These are phyloP conservation scores for Ciconia nigra DNA, from an alignment of 2,797 vertebrate genomes.

Conservation along the genomic window DNA sequence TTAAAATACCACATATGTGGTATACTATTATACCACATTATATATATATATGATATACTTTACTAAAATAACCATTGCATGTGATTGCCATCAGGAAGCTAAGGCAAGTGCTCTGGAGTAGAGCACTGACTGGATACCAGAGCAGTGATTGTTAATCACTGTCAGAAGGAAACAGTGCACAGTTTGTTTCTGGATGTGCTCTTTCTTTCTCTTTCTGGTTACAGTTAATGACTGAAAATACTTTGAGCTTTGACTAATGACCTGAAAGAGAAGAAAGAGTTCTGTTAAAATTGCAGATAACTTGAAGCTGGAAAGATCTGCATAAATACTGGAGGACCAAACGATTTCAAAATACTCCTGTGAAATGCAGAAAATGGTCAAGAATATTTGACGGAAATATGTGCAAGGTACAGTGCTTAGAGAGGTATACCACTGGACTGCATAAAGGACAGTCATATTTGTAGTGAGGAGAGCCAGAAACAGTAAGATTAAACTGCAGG, in stretches of 20 bases:
- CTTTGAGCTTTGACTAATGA: not conserved
- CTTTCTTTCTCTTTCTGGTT: not conserved
- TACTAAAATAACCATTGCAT: not conserved
- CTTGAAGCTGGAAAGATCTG: not conserved
- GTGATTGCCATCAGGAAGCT: not conserved
- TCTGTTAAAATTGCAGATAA: not conserved
- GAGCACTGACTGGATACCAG: not conserved
- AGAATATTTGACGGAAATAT: not conserved
- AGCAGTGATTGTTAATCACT: not conserved
- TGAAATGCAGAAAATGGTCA: not conserved
- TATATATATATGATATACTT: no score
- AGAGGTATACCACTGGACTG: fast-evolving
- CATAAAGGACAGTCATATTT: not conserved
- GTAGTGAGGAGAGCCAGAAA: not conserved
- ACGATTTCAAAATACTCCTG: not conserved
- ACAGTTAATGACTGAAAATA: not conserved
- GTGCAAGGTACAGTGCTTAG: not conserved
- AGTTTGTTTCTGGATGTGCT: not conserved
- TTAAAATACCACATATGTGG: not conserved
- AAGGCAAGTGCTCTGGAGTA: not conserved
- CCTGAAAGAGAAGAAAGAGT: not conserved
- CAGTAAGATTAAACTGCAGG: not conserved
- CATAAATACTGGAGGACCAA: not conserved
- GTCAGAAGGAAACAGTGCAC: not conserved
- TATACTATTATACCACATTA: not conserved